Evolutionary conservation across 2,888 invertebrate species (phyloP).

Genomic region (Synanthedon vespiformis): DNA sequence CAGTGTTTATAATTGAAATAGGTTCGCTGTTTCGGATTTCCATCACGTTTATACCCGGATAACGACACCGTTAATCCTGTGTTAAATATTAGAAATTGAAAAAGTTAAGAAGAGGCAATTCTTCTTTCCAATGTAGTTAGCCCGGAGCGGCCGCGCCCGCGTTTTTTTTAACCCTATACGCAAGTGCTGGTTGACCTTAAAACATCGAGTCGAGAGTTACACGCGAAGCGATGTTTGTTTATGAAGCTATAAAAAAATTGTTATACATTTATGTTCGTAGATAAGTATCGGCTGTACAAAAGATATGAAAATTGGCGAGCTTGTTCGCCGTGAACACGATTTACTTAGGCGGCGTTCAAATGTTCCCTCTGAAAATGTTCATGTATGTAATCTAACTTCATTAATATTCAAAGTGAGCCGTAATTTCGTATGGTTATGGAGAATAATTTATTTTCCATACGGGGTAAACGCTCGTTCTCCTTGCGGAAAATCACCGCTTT

Average conservation of each 20-base stretch:
- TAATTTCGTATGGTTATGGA: slow-evolving; percentile 16
- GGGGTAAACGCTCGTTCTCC: background rate
- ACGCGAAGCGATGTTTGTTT: slow-evolving; percentile 37
- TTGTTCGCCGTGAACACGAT: slow-evolving; percentile 13
- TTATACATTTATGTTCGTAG: slow-evolving; percentile 14
- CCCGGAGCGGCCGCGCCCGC: slow-evolving; percentile 47
- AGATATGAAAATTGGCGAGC: slow-evolving; percentile 7
- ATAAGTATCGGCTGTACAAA: slow-evolving; percentile 5
- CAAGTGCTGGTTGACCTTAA: slow-evolving; percentile 57
- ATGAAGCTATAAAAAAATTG: slow-evolving; percentile 21
- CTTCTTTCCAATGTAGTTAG: slow-evolving; percentile 37
- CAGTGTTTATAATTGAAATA: slow-evolving; percentile 39
- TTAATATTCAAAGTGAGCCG: slow-evolving; percentile 17
- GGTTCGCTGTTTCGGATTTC: slow-evolving; percentile 6
- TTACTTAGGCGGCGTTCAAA: slow-evolving; percentile 14
- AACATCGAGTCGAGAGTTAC: slow-evolving; percentile 28
- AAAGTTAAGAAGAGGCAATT: slow-evolving; percentile 28
- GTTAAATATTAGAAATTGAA: slow-evolving; percentile 16
- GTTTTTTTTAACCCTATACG: slow-evolving; percentile 42
- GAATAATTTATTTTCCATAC: slow-evolving; percentile 14
- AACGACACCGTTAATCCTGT: slow-evolving; percentile 30
- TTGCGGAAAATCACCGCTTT: background rate
- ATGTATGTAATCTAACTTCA: slow-evolving; percentile 17
- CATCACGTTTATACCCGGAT: slow-evolving; percentile 24
- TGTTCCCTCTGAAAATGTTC: slow-evolving; percentile 8